Evolutionary conservation across 1,140 invertebrate species (phyloP), one percentile per base, ranked within the genome.

Genomic region (Odontomachus brunneus): DNA sequence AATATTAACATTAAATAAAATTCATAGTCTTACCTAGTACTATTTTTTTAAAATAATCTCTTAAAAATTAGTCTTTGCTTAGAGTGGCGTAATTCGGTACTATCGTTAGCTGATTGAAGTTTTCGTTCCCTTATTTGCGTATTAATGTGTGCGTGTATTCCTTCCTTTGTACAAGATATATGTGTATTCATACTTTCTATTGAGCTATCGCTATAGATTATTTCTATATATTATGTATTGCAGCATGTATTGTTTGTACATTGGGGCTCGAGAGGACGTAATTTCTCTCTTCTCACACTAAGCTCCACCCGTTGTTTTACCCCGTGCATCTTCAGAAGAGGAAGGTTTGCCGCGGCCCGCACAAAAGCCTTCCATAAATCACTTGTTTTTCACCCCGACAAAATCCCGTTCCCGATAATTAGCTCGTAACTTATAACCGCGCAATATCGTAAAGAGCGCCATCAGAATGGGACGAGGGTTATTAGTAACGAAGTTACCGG

Each of bases 391-490:
- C 75, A 48, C 14, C 22, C 17, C 65, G 33, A 80, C 75, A 57
- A 80, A 80, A 80, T 53, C 75, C 14, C 17, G 51, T 38, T 80
- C 65, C 38, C 75, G 66, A 80, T 80, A 80, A 80, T 80, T 80
- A 80, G 75, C 75, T 80, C 75, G 75, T 80, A 80, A 80, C 65
- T 80, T 80, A 80, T 71, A 80, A 57, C 75, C 65, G 63, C 33
- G 75, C 65, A 59, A 80, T 80, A 71, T 80, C 65, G 51, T 71
- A 80, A 80, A 57, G 65, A 9, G 53, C 53, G 51, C 22, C 38
- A 80, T 80, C 75, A 69, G 51, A 78, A 66, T 78, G 22, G 51
- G 38, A 44, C 62, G 75, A 57, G 53, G 51, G 75, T 80, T 80
- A 80, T 80, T 80, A 80, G 75, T 59, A 80, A 80, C 49, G 69